These are phyloP conservation scores for Trypoxylus dichotomus DNA, from an alignment of 1,140 invertebrate genomes.

Conservation along the genomic window DNA sequence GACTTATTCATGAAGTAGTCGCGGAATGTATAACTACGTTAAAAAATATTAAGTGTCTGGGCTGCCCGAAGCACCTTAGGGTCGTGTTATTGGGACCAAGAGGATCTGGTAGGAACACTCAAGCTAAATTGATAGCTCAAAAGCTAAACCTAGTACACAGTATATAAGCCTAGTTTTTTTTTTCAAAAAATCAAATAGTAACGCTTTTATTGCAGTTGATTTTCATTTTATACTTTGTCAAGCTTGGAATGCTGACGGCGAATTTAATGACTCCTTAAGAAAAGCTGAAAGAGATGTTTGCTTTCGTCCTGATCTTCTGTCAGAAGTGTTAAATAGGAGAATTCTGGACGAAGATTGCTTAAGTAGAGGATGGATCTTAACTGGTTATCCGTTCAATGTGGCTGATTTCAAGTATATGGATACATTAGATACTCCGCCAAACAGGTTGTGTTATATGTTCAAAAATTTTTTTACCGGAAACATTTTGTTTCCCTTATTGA, in stretches of 20 bases:
- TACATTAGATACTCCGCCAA: constrained; percentile 62
- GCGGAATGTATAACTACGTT: constrained; percentile 41
- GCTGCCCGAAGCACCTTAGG: constrained; percentile 50
- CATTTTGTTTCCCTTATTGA: too few species aligned
- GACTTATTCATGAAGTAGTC: constrained; percentile 39
- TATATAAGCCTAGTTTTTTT: constrained; percentile 36
- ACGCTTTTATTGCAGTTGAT: constrained; percentile 53
- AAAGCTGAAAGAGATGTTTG: constrained; percentile 52
- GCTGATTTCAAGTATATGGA: constrained; percentile 63
- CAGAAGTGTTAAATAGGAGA: constrained; percentile 56
- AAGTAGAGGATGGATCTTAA: constrained; percentile 63
- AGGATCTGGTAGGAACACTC: constrained; percentile 56
- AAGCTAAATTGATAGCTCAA: constrained; percentile 52
- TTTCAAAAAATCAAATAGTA: too few species aligned
- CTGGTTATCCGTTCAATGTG: constrained; percentile 58
- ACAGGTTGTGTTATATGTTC: constrained; percentile 53
- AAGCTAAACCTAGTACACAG: constrained; percentile 56
- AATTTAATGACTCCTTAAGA: constrained; percentile 56
- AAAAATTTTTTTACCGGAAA: too few species aligned
- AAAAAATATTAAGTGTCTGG: constrained; percentile 38
- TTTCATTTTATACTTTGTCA: constrained; percentile 59
- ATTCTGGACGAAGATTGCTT: constrained; percentile 60
- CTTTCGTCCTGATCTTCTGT: constrained; percentile 53
- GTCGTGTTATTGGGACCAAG: constrained; percentile 57
- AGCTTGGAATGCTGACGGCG: constrained; percentile 53